These are phyloP conservation scores for Periophthalmodon schlosseri DNA, from an alignment of 2,113 vertebrate genomes.

Conservation along the genomic window DNA sequence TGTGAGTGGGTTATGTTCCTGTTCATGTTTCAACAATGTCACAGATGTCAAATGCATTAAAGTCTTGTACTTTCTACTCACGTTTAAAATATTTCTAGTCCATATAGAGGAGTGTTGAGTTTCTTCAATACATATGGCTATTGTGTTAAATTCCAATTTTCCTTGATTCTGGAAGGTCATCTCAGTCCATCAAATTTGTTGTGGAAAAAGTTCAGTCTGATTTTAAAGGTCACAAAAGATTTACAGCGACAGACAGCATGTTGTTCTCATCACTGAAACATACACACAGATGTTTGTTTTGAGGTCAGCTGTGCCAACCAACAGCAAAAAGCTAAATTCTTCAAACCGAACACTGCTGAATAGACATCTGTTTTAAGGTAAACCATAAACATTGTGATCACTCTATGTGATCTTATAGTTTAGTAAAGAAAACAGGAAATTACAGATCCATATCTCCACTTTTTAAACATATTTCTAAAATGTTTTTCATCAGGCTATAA, in stretches of 20 bases:
- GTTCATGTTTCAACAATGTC: slow-evolving; percentile 29
- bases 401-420: slow-evolving; percentile 31
- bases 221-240: slow-evolving; percentile 42
- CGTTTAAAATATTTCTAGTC: no score
- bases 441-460: slow-evolving; percentile 18
- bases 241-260: slow-evolving; percentile 36
- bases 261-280: slow-evolving; percentile 42
- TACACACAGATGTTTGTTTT: slow-evolving; percentile 43
- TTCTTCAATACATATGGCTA: neutral
- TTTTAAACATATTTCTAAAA: slow-evolving; percentile 40
- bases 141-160: slow-evolving; percentile 5
- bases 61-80: neutral
- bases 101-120: neutral
- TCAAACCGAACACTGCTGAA: slow-evolving; percentile 36
- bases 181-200: slow-evolving; percentile 29
- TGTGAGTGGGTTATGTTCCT: slow-evolving; percentile 9
- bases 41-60: slow-evolving; percentile 40
- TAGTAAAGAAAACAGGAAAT: slow-evolving; percentile 51
- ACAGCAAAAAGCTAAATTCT: slow-evolving; percentile 30
- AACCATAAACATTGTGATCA: slow-evolving; percentile 53
- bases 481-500: slow-evolving; percentile 40
- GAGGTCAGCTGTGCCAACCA: slow-evolving; percentile 15
- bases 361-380: slow-evolving; percentile 59
- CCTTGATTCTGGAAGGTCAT: slow-evolving; percentile 35
- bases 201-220: slow-evolving; percentile 40